phyloP scores from a whole-genome alignment of 2,113 vertebrate genomes.

The Lycocorax pyrrhopterus region DNA sequence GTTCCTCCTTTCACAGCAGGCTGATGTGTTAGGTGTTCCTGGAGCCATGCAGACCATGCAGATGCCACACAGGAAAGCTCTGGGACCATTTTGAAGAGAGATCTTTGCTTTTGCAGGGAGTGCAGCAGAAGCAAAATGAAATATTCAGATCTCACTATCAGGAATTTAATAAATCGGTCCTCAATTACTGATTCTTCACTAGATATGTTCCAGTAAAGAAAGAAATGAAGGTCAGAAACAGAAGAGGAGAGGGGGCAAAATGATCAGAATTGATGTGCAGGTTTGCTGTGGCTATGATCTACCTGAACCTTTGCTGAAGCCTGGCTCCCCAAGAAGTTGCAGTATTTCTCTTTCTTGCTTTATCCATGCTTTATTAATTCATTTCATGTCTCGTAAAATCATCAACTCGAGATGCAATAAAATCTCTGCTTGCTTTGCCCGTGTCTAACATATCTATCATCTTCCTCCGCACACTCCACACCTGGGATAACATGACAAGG shows the following conservation, averaged over 20 bases:
- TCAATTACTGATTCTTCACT: not conserved
- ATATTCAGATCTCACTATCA: not conserved
- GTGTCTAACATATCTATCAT: not conserved
- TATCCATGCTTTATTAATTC: not conserved
- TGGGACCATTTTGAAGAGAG: not conserved
- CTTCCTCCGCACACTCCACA: not conserved
- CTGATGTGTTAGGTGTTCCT: not conserved
- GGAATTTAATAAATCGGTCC: not conserved
- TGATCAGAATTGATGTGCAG: not conserved
- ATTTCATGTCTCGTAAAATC: not conserved
- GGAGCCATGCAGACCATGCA: not conserved
- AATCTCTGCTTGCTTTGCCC: not conserved
- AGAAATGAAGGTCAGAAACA: not conserved
- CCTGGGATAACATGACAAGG: not conserved
- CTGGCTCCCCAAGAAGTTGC: not conserved
- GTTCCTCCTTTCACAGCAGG: not conserved
- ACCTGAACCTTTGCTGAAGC: not conserved
- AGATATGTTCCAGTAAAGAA: not conserved
- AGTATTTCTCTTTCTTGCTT: not conserved
- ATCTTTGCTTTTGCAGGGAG: not conserved
- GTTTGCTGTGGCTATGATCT: not conserved
- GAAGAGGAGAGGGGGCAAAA: not conserved
- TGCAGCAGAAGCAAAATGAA: not conserved
- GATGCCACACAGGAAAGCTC: not conserved
- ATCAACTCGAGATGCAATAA: not conserved